Conservation (phyloP, 2,888 invertebrate species). For the Nycteola revayana region DNA sequence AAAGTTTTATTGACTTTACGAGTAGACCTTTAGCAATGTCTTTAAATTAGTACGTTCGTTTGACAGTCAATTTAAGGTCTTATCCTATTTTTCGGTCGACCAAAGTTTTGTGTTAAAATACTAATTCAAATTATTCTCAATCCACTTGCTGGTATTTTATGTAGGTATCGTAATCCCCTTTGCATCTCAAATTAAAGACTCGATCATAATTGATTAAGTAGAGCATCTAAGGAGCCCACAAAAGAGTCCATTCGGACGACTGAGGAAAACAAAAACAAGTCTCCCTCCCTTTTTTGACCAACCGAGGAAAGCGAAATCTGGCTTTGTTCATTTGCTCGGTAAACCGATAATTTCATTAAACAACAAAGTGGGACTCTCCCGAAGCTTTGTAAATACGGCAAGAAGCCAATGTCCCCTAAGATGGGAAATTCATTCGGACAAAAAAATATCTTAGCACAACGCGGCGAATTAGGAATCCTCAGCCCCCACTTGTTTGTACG, state of each 20-base stretch:
- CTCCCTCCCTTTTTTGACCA: slow-evolving; percentile 69
- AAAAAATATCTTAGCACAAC: slow-evolving; percentile 66
- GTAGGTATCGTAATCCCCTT: slow-evolving; percentile 56
- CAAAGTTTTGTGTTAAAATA: too few relatives aligned
- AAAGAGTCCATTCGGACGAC: slow-evolving; percentile 68
- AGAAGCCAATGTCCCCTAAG: slow-evolving; percentile 81
- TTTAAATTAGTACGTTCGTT: too few relatives aligned
- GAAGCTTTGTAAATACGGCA: slow-evolving; percentile 74
- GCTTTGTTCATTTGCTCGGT: slow-evolving; percentile 82
- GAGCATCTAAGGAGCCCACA: slow-evolving; percentile 56
- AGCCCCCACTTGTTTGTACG: slow-evolving; percentile 46
- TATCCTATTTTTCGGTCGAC: too few relatives aligned
- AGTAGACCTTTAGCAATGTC: too few relatives aligned
- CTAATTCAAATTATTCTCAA: slow-evolving; percentile 10
- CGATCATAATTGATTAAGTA: slow-evolving; percentile 81
- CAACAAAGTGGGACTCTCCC: slow-evolving; percentile 78
- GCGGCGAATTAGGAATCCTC: slow-evolving; percentile 58
- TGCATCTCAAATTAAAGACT: slow-evolving; percentile 74
- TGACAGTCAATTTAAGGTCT: too few relatives aligned
- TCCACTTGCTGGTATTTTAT: slow-evolving; percentile 15
- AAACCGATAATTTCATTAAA: slow-evolving; percentile 83
- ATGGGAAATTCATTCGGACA: slow-evolving; percentile 75
- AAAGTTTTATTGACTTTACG: too few relatives aligned
- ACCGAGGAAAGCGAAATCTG: slow-evolving; percentile 72
- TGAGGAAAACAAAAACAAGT: slow-evolving; percentile 68